A percentile compares a stretch with the other conserved stretches of the same genome.
These are phyloP conservation scores for Desmodus rotundus DNA, from an alignment of 2,113 vertebrate genomes.

Conservation along the genomic window DNA sequence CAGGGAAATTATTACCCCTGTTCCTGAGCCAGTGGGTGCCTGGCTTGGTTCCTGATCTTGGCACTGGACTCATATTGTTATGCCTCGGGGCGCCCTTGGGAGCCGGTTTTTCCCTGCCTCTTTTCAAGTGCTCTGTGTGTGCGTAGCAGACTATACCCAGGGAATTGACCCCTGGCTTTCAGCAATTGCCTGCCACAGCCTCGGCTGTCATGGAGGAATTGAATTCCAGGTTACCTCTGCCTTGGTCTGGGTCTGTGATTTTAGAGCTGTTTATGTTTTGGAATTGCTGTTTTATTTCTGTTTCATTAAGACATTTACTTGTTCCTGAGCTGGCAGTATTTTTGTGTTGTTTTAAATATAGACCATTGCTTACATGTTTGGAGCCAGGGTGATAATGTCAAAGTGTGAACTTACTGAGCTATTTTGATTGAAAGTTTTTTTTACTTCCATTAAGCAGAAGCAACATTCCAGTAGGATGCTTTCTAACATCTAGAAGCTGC, in stretches of 20 bases:
- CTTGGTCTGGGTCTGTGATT: neutral
- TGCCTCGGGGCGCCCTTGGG: neutral
- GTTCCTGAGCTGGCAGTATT: neutral
- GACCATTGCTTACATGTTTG: neutral
- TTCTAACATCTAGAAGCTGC: neutral
- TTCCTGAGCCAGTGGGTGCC: neutral
- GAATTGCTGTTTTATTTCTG: neutral
- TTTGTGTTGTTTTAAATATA: slow-evolving; percentile 41
- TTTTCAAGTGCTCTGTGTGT: neutral
- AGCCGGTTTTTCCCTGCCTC: neutral
- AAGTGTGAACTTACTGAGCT: neutral
- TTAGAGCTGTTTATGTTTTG: neutral
- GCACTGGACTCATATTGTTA: neutral
- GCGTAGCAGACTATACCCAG: rapidly evolving
- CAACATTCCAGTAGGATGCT: neutral
- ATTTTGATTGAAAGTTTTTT: slow-evolving; percentile 11
- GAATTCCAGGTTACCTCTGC: neutral
- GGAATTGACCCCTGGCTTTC: neutral
- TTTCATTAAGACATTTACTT: neutral
- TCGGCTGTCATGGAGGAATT: neutral
- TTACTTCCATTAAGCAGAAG: neutral
- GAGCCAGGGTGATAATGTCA: neutral
- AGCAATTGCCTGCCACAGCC: neutral
- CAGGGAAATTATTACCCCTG: neutral
- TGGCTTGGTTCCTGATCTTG: neutral